phyloP scores from a whole-genome alignment of 2,888 invertebrate genomes.

The Acanthosepion pharaonis region DNA sequence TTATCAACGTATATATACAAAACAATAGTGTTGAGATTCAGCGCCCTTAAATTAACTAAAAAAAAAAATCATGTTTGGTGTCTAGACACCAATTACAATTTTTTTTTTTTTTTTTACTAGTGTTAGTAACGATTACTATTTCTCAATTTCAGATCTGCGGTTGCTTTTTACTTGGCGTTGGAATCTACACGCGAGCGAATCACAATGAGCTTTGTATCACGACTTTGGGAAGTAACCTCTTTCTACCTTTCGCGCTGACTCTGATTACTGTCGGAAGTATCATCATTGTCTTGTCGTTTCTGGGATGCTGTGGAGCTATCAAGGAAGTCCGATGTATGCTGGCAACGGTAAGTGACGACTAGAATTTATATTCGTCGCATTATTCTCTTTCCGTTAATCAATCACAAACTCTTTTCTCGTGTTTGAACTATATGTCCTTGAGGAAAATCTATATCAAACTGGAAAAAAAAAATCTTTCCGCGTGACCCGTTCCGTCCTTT shows the following conservation, averaged over 20 bases:
- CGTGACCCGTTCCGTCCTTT: no score
- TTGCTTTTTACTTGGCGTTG: conserved; percentile 81
- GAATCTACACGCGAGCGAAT: conserved; percentile 89
- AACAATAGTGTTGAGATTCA: no score
- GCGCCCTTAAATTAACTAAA: no score
- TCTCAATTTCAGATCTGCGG: conserved; percentile 62
- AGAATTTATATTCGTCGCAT: not conserved
- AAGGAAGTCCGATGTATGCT: conserved; percentile 95
- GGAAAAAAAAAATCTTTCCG: no score
- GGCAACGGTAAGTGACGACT: conserved; percentile 82
- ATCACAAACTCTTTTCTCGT: no score
- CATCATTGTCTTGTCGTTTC: conserved; percentile 87
- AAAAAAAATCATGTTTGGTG: no score
- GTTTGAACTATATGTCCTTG: no score
- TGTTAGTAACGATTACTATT: not conserved
- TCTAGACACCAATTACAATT: no score
- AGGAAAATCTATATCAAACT: no score
- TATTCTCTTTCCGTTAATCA: no score
- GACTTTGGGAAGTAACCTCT: conserved; percentile 84
- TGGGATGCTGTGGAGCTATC: conserved; percentile 94
- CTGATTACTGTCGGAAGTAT: conserved; percentile 87
- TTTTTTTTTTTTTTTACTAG: no score
- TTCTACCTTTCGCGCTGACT: conserved; percentile 88
- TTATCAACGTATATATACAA: no score
- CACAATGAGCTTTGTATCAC: conserved; percentile 81